Conservation (phyloP, 2,797 vertebrate species). For the Myotis myotis region DNA sequence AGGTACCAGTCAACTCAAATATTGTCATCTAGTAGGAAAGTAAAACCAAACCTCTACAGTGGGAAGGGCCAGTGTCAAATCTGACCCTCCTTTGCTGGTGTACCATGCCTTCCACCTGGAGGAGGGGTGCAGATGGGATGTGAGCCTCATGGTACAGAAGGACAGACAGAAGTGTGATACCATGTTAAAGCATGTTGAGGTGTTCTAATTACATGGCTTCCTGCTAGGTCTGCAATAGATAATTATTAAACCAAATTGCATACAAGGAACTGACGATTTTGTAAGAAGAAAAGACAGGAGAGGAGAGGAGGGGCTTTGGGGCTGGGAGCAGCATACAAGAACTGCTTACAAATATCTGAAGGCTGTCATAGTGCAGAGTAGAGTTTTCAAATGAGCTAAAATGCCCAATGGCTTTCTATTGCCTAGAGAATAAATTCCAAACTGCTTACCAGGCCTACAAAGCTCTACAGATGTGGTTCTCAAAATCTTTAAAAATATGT, state of each 20-base stretch:
- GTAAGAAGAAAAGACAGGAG: neutral
- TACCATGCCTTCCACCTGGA: fast-evolving
- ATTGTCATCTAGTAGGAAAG: neutral
- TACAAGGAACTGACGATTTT: neutral
- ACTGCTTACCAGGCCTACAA: neutral
- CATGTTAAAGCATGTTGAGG: neutral
- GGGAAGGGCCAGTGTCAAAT: neutral
- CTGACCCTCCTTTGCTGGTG: fast-evolving
- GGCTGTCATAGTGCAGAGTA: neutral
- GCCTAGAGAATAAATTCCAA: neutral
- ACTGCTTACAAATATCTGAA: neutral
- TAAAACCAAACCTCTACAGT: neutral
- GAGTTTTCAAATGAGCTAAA: neutral
- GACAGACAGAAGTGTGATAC: no score
- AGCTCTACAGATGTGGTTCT: neutral
- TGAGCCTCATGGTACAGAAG: neutral
- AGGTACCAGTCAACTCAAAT: neutral
- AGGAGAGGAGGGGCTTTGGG: neutral
- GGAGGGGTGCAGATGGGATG: neutral
- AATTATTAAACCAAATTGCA: neutral
- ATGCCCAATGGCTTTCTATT: neutral
- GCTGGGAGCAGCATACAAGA: fast-evolving
- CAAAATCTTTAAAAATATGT: neutral
- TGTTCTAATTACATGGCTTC: neutral
- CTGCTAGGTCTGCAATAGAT: neutral